Conservation (phyloP, 2,888 invertebrate species). For the Tenthredo amoena region DNA sequence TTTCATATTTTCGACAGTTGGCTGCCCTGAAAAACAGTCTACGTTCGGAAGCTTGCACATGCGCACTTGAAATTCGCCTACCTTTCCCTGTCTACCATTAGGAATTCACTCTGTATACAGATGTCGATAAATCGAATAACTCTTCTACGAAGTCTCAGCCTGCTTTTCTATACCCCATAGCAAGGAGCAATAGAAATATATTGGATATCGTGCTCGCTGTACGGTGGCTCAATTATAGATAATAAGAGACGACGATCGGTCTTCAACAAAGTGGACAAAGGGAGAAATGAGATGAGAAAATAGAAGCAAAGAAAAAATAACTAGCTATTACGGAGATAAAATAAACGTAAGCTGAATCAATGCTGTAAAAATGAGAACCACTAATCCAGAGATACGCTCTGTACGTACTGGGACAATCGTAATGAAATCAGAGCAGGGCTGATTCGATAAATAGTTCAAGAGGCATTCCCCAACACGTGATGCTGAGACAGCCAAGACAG, state of each 20-base stretch:
- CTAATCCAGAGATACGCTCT: constrained; percentile 35
- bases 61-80: too few species aligned
- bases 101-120: not conserved
- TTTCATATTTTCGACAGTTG: too few species aligned
- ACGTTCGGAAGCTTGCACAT: too few species aligned
- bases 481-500: constrained; percentile 59
- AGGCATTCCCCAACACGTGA: constrained; percentile 62
- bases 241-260: constrained; percentile 40
- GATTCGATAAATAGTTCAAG: constrained; percentile 67
- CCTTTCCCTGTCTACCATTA: too few species aligned
- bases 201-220: constrained; percentile 30
- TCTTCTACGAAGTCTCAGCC: constrained; percentile 13
- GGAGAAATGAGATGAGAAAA: not conserved
- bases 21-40: too few species aligned
- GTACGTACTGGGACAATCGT: constrained; percentile 58
- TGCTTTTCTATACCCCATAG: not conserved
- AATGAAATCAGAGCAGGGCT: constrained; percentile 65
- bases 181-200: constrained; percentile 12
- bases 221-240: constrained; percentile 43
- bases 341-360: constrained; percentile 36
- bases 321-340: constrained; percentile 36
- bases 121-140: constrained; percentile 21
- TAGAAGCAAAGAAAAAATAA: constrained; percentile 13
- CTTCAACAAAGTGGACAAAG: constrained; percentile 5
- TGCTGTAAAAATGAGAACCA: constrained; percentile 40